These are phyloP conservation scores for Chinchilla lanigera DNA, from an alignment of 2,113 vertebrate species.

Conservation along the genomic window DNA sequence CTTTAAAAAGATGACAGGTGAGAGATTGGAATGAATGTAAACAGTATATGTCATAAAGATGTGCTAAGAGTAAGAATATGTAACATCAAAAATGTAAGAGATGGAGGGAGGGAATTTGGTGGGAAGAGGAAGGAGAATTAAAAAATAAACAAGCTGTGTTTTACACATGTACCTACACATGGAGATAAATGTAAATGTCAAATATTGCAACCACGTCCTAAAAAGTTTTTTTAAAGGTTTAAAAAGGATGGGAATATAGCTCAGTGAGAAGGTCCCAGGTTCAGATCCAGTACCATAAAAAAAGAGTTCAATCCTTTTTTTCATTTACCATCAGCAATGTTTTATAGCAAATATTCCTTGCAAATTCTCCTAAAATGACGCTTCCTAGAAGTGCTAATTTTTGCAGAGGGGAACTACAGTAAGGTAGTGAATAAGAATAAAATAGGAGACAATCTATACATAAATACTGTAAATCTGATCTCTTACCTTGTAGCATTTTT, in stretches of 20 bases:
- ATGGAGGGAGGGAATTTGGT: neutral
- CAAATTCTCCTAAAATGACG: neutral
- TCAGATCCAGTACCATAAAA: neutral
- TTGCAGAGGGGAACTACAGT: neutral
- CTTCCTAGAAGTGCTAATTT: conserved; percentile 11
- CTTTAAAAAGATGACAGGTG: neutral
- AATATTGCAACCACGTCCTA: neutral
- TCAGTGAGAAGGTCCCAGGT: neutral
- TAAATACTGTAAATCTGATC: neutral
- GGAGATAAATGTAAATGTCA: neutral
- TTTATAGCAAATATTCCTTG: neutral
- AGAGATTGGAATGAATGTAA: neutral
- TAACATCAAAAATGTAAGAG: neutral
- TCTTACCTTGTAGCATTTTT: neutral
- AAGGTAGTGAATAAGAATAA: neutral
- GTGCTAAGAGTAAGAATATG: neutral
- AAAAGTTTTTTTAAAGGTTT: neutral
- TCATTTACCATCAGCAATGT: neutral
- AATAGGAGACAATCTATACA: neutral
- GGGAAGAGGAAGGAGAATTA: neutral
- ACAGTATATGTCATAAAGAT: neutral
- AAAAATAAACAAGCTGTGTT: neutral
- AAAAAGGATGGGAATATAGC: neutral
- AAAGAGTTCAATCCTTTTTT: neutral
- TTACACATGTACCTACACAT: too few relatives aligned